Conservation (phyloP, 2,888 invertebrate genomes). For the Drosophila colorata region DNA sequence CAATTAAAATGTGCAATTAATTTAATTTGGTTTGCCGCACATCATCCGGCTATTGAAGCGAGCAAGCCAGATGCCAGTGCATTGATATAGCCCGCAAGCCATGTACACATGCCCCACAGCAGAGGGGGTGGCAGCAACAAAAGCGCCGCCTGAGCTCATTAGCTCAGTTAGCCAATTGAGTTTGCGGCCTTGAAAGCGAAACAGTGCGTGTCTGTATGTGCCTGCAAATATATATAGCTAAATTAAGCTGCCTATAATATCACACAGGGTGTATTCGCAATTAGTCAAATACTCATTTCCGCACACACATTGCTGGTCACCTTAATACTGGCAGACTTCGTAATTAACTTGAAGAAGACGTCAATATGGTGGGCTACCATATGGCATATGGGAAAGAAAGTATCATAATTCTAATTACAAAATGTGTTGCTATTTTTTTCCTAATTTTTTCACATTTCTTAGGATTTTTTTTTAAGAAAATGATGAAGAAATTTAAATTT, state of each 20-base stretch:
- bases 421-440: not conserved
- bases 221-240: slow-evolving; percentile 28
- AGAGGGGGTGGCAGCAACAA: not conserved
- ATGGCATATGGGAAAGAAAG: too few relatives aligned
- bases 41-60: slow-evolving; percentile 59
- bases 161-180: slow-evolving; percentile 79
- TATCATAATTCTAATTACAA: not conserved
- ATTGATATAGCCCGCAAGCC: slow-evolving; percentile 6
- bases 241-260: slow-evolving; percentile 68
- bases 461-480: not conserved
- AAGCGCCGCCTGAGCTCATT: slow-evolving; percentile 61
- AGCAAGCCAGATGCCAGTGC: slow-evolving; percentile 7
- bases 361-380: too few relatives aligned
- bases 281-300: slow-evolving; percentile 71
- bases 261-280: slow-evolving; percentile 58
- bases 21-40: slow-evolving; percentile 73
- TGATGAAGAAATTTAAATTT: not conserved
- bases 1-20: slow-evolving; percentile 82
- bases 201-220: slow-evolving; percentile 15
- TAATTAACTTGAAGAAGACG: not conserved
- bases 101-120: not conserved
- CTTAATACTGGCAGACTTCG: slow-evolving; percentile 17
- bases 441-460: not conserved
- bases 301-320: slow-evolving; percentile 30
- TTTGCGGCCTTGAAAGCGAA: slow-evolving; percentile 59